A percentile compares a stretch with the other conserved stretches of the same genome.
Conservation (phyloP, 2,888 invertebrate genomes). For the Helicoverpa assulta region DNA sequence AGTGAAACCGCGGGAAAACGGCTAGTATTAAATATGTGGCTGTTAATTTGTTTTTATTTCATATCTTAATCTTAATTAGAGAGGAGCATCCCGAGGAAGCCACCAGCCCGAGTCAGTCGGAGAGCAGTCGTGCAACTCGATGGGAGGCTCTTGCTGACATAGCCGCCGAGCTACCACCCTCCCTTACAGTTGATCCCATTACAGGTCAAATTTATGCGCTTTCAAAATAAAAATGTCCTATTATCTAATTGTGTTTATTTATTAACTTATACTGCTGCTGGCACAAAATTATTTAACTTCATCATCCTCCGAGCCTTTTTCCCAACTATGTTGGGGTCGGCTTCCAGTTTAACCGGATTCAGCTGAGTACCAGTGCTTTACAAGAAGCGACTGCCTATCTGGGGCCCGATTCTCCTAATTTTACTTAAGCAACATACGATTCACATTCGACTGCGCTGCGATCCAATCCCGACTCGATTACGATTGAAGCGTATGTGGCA, state of each 20-base stretch:
- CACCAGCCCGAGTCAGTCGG: slow-evolving; percentile 80
- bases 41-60: neutral
- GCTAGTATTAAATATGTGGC: neutral
- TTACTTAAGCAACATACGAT: too few relatives aligned
- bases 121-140: slow-evolving; percentile 88
- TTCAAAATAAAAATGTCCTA: slow-evolving; percentile 74
- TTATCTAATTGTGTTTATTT: slow-evolving; percentile 5
- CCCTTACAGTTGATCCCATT: slow-evolving; percentile 86
- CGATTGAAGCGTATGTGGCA: too few relatives aligned
- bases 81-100: slow-evolving; percentile 66
- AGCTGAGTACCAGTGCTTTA: too few relatives aligned
- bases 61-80: slow-evolving; percentile 48
- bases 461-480: too few relatives aligned
- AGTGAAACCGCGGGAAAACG: too few relatives aligned
- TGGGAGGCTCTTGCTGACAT: slow-evolving; percentile 92
- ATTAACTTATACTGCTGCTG: slow-evolving; percentile 12
- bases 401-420: too few relatives aligned
- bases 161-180: slow-evolving; percentile 88
- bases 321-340: too few relatives aligned
- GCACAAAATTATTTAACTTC: neutral
- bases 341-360: too few relatives aligned
- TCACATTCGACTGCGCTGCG: too few relatives aligned
- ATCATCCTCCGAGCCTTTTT: too few relatives aligned
- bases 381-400: too few relatives aligned
- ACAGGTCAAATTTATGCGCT: slow-evolving; percentile 86